A percentile compares a stretch with the other conserved stretches of the same genome.
phyloP scores from a whole-genome alignment of 2,797 vertebrate species.

The Centroberyx gerrardi region DNA sequence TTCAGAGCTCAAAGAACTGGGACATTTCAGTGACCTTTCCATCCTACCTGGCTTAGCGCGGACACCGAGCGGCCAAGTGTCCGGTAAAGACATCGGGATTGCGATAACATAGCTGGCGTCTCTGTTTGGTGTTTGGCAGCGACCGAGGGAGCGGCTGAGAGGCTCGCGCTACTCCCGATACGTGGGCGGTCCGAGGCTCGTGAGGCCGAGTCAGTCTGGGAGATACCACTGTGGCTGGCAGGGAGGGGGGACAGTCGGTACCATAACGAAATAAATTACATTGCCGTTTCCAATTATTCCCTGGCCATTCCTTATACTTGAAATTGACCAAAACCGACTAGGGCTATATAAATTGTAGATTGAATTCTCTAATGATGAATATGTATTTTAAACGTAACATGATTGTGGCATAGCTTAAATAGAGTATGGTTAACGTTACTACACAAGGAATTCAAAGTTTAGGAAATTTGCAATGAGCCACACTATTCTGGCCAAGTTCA shows the following conservation, averaged over 20 bases:
- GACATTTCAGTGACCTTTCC: not conserved
- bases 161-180: not conserved
- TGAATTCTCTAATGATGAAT: not conserved
- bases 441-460: too few relatives aligned
- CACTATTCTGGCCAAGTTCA: not conserved
- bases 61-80: constrained; percentile 86
- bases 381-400: not conserved
- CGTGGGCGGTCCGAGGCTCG: not conserved
- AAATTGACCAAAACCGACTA: too few relatives aligned
- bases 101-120: constrained; percentile 81
- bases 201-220: not conserved
- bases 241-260: not conserved
- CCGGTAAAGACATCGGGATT: constrained; percentile 84
- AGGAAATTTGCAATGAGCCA: too few relatives aligned
- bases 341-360: not conserved
- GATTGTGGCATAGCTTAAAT: too few relatives aligned
- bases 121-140: not conserved
- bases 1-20: too few relatives aligned
- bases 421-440: too few relatives aligned
- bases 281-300: too few relatives aligned
- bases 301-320: too few relatives aligned
- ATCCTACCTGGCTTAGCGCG: constrained; percentile 86
- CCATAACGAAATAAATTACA: too few relatives aligned
- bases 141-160: constrained; percentile 2
- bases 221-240: constrained; percentile 31